A percentile compares a stretch with the other conserved stretches of the same genome.
Evolutionary conservation across 2,888 invertebrate genomes (phyloP).

Genomic region (Agrotis ipsilon): DNA sequence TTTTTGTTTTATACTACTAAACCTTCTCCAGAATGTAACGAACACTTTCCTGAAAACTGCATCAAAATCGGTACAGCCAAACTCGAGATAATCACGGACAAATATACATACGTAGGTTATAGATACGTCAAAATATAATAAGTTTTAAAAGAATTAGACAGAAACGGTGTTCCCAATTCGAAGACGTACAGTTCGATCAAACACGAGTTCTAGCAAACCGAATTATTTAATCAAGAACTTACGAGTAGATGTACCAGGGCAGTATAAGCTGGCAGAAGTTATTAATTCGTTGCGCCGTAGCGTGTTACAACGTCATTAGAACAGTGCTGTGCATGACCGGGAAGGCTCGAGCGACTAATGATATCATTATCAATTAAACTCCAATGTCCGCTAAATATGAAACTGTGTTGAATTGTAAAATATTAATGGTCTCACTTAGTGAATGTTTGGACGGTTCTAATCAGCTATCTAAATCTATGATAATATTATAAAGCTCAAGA

Average conservation of each 20-base stretch:
- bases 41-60: too few relatives aligned
- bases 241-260: slow-evolving; percentile 36
- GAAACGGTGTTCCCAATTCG: background rate
- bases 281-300: slow-evolving; percentile 61
- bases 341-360: slow-evolving; percentile 70
- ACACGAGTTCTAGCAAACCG: slow-evolving; percentile 11
- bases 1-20: too few relatives aligned
- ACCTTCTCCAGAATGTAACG: too few relatives aligned
- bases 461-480: too few relatives aligned
- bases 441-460: slow-evolving; percentile 30
- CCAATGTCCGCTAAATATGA: slow-evolving; percentile 66
- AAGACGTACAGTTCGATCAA: slow-evolving; percentile 6
- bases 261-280: slow-evolving; percentile 25
- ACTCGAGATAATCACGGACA: too few relatives aligned
- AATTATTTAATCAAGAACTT: slow-evolving; percentile 45
- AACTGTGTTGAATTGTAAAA: slow-evolving; percentile 62
- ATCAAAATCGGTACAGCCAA: too few relatives aligned
- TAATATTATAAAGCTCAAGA: too few relatives aligned
- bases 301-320: slow-evolving; percentile 75
- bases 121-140: too few relatives aligned
- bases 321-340: slow-evolving; percentile 66
- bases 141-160: too few relatives aligned
- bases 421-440: slow-evolving; percentile 54
- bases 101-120: too few relatives aligned
- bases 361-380: slow-evolving; percentile 76